Percentiles rank a stretch among this genome's conserved stretches.
Conservation (phyloP, 2,113 vertebrate genomes). For the Malurus alboscapulatus region DNA sequence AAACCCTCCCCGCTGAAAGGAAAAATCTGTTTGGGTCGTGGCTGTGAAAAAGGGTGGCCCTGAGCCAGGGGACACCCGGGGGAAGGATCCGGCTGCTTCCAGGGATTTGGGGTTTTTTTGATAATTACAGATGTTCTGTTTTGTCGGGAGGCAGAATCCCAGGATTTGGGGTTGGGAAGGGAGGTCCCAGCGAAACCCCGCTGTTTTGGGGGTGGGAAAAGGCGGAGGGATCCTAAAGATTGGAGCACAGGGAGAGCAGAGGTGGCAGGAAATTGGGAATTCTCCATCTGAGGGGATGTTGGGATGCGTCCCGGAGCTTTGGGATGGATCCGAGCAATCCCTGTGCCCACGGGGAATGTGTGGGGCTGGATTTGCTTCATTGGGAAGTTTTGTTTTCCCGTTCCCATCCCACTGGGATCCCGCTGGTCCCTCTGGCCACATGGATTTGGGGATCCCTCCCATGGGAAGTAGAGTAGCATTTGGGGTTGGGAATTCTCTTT, state of each 20-base stretch:
- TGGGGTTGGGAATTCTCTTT: not conserved
- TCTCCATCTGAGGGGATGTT: not conserved
- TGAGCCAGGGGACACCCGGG: not conserved
- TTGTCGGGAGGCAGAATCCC: not conserved
- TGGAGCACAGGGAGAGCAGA: rapidly evolving
- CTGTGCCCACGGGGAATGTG: rapidly evolving
- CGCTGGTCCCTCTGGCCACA: rapidly evolving
- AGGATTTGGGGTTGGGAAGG: not conserved
- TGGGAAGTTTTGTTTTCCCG: not conserved
- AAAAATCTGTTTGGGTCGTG: not conserved
- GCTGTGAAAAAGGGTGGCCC: not conserved
- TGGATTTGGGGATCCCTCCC: no score
- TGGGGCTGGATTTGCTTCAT: not conserved
- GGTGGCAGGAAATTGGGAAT: not conserved
- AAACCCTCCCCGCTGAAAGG: not conserved
- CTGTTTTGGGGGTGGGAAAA: no score
- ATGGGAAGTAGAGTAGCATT: no score
- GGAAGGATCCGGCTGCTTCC: not conserved
- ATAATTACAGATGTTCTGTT: not conserved
- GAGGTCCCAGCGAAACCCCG: not conserved
- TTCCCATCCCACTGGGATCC: not conserved
- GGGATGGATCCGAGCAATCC: not conserved
- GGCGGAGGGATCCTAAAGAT: not conserved
- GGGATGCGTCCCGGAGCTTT: not conserved
- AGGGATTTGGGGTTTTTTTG: not conserved